Conservation (phyloP, 2,113 vertebrate species). For the Pseudopodoces humilis region DNA sequence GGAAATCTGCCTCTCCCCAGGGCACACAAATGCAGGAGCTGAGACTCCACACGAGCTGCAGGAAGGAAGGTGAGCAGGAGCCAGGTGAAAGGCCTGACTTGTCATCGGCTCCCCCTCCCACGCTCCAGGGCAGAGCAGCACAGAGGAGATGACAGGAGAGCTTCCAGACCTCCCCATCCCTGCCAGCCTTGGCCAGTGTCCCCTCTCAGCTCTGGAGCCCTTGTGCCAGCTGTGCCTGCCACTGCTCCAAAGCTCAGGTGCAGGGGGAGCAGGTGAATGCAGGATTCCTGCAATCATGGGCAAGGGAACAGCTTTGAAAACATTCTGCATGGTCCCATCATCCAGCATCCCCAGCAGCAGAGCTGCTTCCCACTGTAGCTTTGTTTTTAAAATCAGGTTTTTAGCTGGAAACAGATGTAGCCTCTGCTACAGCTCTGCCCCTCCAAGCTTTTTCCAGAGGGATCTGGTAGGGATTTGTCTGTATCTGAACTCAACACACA, state of each 20-base stretch:
- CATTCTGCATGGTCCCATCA: background rate
- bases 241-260: background rate
- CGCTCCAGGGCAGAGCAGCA: background rate
- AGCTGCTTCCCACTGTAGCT: background rate
- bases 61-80: background rate
- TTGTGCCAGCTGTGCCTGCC: background rate
- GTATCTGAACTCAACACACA: background rate
- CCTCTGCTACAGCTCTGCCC: background rate
- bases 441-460: background rate
- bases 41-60: background rate
- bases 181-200: rapidly evolving
- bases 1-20: background rate
- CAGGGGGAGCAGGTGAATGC: background rate
- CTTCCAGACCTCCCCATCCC: background rate
- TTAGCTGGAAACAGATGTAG: background rate
- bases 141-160: background rate
- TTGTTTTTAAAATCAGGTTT: background rate
- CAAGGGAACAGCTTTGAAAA: background rate
- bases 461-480: background rate
- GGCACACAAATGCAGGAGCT: background rate
- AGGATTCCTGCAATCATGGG: background rate
- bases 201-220: background rate
- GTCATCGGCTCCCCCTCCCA: background rate
- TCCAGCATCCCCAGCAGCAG: background rate
- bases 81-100: background rate